phyloP scores from a whole-genome alignment of 2,888 invertebrate genomes.

The Capitulum mitella region DNA sequence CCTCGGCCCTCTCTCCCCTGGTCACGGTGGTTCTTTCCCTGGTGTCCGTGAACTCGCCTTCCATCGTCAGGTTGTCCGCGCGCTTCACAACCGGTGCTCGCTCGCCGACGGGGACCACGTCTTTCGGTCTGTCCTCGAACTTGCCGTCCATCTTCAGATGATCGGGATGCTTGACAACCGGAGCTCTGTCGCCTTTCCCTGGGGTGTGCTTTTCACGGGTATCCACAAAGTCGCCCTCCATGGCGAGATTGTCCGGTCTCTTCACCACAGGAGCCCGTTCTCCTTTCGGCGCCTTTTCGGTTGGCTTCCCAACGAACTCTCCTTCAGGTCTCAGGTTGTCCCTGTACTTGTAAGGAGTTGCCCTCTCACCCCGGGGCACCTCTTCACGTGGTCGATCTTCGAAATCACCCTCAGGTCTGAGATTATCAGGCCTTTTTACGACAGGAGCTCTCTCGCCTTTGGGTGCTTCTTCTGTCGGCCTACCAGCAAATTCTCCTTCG shows the following conservation, averaged over 20 bases:
- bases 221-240: conserved; percentile 35
- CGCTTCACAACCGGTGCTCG: conserved; percentile 29
- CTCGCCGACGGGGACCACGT: conserved; percentile 32
- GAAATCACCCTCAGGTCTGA: neutral
- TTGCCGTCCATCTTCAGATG: conserved; percentile 36
- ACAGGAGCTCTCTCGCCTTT: conserved; percentile 5
- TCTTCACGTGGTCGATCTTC: too few species aligned
- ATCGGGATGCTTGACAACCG: conserved; percentile 43
- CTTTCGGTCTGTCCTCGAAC: conserved; percentile 32
- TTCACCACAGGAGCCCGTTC: neutral
- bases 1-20: conserved; percentile 48
- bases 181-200: conserved; percentile 50
- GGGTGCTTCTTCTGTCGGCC: neutral
- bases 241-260: neutral
- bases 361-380: too few species aligned
- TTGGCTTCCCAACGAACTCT: too few species aligned
- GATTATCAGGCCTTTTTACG: neutral
- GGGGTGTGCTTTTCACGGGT: conserved; percentile 26
- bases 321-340: too few species aligned
- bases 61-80: conserved; percentile 61
- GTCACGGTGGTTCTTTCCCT: conserved; percentile 43
- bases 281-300: too few species aligned
- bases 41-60: conserved; percentile 47
- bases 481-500: neutral
- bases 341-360: too few species aligned